Evolutionary conservation across 2,888 invertebrate genomes (phyloP), one percentile per base, ranked within the genome.

Genomic region (Troides helena): DNA sequence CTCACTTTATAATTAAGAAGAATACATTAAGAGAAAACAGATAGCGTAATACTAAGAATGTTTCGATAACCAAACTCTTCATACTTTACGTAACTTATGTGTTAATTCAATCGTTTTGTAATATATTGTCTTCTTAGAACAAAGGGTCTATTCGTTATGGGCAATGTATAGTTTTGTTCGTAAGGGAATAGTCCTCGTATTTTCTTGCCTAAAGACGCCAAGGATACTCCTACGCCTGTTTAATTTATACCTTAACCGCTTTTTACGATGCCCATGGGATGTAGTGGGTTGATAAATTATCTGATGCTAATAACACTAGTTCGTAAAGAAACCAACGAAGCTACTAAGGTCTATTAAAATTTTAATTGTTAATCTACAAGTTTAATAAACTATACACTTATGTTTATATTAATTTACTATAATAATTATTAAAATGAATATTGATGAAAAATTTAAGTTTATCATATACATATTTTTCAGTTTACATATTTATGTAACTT

Each of bases 211-310:
- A 60, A 60, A 60, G n/a, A 66, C 46, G 30, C 17, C 36, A 18
- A 18, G 23, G 50, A 68, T 59, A 21, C 46, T 14, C 68, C 46
- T 58, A 50, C 46, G 39, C 62, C 62, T 68, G 58, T 68, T 68
- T 63, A 68, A 68, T 68, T 63, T 57, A 68, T 68, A 62, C 68
- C 62, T 62, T 58, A 68, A 58, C 62, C 68, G 62, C 58, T 43
- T 62, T 57, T 68, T 68, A 68, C 60, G 59, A 53, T 62, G 50
- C 68, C 68, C 68, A 30, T 1, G 68, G 46, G 62, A 58, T 12
- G 25, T 68, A n/a, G 62, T 25, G 23, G 23, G 57, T 58, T 58
- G 57, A 23, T 58, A 23, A 62, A 36, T 62, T 62, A 62, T 62
- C 57, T 23, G 21, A 25, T 58, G 21, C 57, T 21, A 58, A 21